Conservation (phyloP, 2,888 invertebrate genomes). For the Euproctis similis region DNA sequence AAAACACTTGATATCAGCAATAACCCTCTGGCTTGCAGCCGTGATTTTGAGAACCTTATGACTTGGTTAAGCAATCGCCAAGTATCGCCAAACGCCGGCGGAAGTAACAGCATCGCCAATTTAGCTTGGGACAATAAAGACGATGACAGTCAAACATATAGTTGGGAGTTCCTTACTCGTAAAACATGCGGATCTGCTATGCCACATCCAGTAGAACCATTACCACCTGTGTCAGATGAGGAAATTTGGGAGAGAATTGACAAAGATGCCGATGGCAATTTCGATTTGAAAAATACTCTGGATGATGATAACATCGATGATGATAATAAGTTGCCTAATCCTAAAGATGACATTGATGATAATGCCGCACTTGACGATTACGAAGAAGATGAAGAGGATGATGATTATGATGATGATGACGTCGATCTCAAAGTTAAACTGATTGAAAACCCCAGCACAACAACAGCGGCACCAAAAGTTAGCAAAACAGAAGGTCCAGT, state of each 20-base stretch:
- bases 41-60: conserved; percentile 80
- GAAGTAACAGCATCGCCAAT: conserved; percentile 55
- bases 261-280: conserved; percentile 52
- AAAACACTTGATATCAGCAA: conserved; percentile 77
- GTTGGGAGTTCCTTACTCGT: conserved; percentile 66
- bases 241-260: conserved; percentile 69
- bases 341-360: conserved; percentile 46
- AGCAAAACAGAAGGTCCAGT: conserved; percentile 14
- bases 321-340: conserved; percentile 34
- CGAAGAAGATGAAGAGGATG: conserved; percentile 43
- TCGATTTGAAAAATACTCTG: conserved; percentile 57
- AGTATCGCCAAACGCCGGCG: conserved; percentile 69
- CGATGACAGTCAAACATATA: conserved; percentile 46
- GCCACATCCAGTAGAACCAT: conserved; percentile 48
- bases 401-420: conserved; percentile 53
- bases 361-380: conserved; percentile 46
- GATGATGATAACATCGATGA: conserved; percentile 34
- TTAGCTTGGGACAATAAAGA: conserved; percentile 51
- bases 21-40: conserved; percentile 81
- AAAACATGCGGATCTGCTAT: conserved; percentile 55
- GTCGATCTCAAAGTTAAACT: conserved; percentile 58
- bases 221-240: conserved; percentile 54
- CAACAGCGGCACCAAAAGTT: conserved; percentile 13
- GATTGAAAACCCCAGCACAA: conserved; percentile 38
- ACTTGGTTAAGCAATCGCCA: conserved; percentile 77